These are phyloP conservation scores for Psilopsiagon aymara DNA, from an alignment of 2,113 vertebrate genomes.

Conservation along the genomic window DNA sequence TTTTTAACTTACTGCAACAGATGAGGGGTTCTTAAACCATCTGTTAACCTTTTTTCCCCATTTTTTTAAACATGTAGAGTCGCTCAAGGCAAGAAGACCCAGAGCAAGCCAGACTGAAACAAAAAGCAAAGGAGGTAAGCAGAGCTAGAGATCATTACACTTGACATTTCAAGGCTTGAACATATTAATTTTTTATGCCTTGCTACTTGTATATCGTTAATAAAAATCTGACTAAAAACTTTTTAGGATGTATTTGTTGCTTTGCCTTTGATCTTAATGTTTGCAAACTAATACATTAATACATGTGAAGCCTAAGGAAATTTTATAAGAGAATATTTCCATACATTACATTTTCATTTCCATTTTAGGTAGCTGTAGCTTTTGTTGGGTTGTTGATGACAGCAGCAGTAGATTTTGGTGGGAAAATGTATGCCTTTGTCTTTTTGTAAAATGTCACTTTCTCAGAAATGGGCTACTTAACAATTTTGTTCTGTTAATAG, in stretches of 20 bases:
- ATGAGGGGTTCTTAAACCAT: slow-evolving; percentile 88
- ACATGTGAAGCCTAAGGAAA: slow-evolving; percentile 84
- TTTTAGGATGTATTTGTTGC: slow-evolving; percentile 91
- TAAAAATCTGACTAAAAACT: slow-evolving; percentile 95
- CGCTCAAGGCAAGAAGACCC: slow-evolving; percentile 95
- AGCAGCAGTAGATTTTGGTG: slow-evolving; percentile 67
- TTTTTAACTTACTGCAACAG: slow-evolving; percentile 84
- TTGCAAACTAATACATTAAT: slow-evolving; percentile 89
- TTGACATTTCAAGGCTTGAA: slow-evolving; percentile 93
- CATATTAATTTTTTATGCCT: slow-evolving; percentile 96
- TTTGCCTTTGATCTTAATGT: slow-evolving; percentile 87
- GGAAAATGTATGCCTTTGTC: slow-evolving; percentile 63
- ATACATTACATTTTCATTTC: slow-evolving; percentile 85
- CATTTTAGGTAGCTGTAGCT: slow-evolving; percentile 79
- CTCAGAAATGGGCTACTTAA: slow-evolving; percentile 23
- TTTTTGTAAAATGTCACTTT: slow-evolving; percentile 59
- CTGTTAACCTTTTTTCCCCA: slow-evolving; percentile 86
- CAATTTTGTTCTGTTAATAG: slow-evolving; percentile 17
- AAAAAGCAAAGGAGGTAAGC: slow-evolving; percentile 96
- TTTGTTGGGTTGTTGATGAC: slow-evolving; percentile 77
- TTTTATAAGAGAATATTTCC: slow-evolving; percentile 84
- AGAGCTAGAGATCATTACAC: slow-evolving; percentile 90
- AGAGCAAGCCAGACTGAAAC: slow-evolving; percentile 91
- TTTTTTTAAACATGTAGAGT: slow-evolving; percentile 81
- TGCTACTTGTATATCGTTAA: slow-evolving; percentile 95